These are phyloP conservation scores for Silurus asotus DNA, from an alignment of 2,113 vertebrate genomes.

Conservation along the genomic window DNA sequence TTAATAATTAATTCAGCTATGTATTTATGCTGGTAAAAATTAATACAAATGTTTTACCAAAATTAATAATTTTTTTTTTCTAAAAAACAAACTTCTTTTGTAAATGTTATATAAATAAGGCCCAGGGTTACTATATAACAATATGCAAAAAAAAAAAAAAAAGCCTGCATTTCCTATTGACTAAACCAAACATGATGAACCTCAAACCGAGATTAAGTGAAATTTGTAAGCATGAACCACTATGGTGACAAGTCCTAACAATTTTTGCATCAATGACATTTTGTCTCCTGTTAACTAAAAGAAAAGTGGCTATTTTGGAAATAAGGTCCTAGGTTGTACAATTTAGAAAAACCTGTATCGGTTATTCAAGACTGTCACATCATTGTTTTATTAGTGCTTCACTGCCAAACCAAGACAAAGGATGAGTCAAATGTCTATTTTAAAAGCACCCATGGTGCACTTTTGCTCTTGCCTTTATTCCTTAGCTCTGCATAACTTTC, in stretches of 20 bases:
- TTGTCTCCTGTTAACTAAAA: background rate
- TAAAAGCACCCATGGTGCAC: background rate
- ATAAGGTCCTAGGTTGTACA: background rate
- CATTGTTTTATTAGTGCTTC: background rate
- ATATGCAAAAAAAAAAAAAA: background rate
- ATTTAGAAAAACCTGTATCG: background rate
- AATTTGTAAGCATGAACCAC: background rate
- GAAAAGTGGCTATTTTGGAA: background rate
- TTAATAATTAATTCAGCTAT: no score
- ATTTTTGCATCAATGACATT: background rate
- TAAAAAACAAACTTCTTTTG: background rate
- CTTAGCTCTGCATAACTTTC: background rate
- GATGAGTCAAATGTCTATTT: background rate
- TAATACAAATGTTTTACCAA: no score
- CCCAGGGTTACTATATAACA: background rate
- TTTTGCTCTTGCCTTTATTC: background rate
- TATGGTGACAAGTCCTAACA: background rate
- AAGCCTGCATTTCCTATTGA: background rate
- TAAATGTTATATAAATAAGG: background rate
- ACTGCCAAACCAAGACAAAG: conserved; percentile 1
- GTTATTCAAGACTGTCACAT: background rate
- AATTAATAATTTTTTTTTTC: background rate
- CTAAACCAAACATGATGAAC: background rate
- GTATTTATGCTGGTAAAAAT: no score
- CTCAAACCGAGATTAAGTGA: background rate